Conservation (phyloP, 2,797 vertebrate species). For the Sardinella longiceps region DNA sequence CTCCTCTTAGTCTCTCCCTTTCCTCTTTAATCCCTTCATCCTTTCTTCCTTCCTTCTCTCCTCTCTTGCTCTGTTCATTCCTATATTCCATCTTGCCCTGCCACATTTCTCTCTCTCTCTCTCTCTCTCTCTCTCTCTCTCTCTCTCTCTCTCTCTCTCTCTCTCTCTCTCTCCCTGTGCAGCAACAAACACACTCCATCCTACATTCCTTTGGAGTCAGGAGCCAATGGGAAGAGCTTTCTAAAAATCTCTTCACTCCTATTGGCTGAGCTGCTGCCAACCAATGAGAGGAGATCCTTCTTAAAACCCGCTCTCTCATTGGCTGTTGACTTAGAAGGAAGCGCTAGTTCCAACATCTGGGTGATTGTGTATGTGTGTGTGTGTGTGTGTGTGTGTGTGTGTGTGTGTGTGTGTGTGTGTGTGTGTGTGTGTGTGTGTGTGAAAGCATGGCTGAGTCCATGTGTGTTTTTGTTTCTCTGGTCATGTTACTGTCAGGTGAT, state of each 20-base stretch:
- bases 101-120: not conserved
- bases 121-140: not conserved
- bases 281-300: not conserved
- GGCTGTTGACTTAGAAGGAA: not conserved
- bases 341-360: not conserved
- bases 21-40: not conserved
- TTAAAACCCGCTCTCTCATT: not conserved
- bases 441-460: too few relatives aligned
- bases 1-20: not conserved
- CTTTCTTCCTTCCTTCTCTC: not conserved
- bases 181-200: not conserved
- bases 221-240: not conserved
- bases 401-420: not conserved
- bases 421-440: not conserved
- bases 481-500: too few relatives aligned
- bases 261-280: not conserved
- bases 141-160: not conserved
- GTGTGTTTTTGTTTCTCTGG: too few relatives aligned
- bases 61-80: not conserved
- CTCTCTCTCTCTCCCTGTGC: not conserved
- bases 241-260: not conserved
- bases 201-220: not conserved
- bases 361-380: not conserved
- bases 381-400: not conserved
- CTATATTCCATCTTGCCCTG: too few relatives aligned